These are phyloP conservation scores for Myodes glareolus DNA, from an alignment of 2,113 vertebrate genomes.

Conservation along the genomic window DNA sequence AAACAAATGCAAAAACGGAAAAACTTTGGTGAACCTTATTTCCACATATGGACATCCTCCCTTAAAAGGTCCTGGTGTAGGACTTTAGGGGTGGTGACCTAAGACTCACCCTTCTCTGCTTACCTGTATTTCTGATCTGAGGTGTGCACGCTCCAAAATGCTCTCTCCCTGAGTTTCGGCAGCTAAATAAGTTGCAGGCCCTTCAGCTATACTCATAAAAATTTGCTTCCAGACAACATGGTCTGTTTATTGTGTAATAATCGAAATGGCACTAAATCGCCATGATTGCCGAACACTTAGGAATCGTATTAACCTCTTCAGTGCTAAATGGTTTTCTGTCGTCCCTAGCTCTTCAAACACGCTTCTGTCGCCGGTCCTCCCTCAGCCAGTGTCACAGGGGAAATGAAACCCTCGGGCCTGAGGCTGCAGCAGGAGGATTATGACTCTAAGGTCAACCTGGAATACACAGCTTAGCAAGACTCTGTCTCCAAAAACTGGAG, in stretches of 20 bases:
- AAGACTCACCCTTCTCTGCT: slow-evolving; percentile 86
- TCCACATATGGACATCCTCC: slow-evolving; percentile 84
- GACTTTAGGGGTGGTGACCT: slow-evolving; percentile 86
- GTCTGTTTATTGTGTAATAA: slow-evolving; percentile 94
- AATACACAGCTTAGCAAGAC: background rate
- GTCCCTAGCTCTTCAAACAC: slow-evolving; percentile 69
- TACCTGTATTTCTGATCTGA: slow-evolving; percentile 86
- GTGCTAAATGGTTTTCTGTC: slow-evolving; percentile 84
- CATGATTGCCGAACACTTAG: slow-evolving; percentile 90
- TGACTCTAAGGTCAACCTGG: background rate
- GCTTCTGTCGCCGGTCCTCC: slow-evolving; percentile 73
- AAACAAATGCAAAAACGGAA: slow-evolving; percentile 37
- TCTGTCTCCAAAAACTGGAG: background rate
- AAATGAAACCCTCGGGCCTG: slow-evolving; percentile 19
- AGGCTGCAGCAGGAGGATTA: background rate
- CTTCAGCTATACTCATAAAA: slow-evolving; percentile 93
- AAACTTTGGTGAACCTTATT: slow-evolving; percentile 81
- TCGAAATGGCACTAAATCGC: slow-evolving; percentile 93
- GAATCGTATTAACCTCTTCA: slow-evolving; percentile 90
- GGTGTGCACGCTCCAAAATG: slow-evolving; percentile 85
- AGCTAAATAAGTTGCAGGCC: slow-evolving; percentile 90
- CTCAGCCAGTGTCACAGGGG: slow-evolving; percentile 62
- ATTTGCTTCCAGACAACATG: slow-evolving; percentile 92
- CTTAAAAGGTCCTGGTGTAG: slow-evolving; percentile 86
- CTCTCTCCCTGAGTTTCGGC: slow-evolving; percentile 87